Evolutionary conservation across 2,888 invertebrate genomes (phyloP).

Genomic region (Aspidiotus rigidus): DNA sequence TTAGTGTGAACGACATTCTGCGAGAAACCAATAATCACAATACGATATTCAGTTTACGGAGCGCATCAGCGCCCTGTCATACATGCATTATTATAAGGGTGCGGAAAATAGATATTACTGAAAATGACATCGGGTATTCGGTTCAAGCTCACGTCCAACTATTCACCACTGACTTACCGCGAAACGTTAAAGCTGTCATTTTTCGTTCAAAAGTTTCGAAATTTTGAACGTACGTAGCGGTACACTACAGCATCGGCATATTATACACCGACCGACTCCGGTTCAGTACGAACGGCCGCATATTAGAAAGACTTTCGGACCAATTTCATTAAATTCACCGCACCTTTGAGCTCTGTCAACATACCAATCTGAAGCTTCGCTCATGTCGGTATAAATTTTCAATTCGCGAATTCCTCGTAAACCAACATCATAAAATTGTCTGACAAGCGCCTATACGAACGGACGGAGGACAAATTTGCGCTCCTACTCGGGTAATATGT

Average conservation of each 20-base stretch:
- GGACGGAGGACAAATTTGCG: neutral
- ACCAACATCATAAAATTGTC: neutral
- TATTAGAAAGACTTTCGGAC: neutral
- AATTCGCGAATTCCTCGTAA: neutral
- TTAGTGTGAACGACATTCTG: too few species aligned
- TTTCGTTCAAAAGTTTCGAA: constrained; percentile 1
- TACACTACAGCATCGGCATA: too few species aligned
- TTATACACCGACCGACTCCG: too few species aligned
- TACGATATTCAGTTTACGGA: too few species aligned
- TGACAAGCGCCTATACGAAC: neutral
- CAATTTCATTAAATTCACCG: neutral
- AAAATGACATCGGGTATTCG: constrained; percentile 13
- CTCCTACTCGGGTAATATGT: neutral
- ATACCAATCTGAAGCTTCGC: neutral
- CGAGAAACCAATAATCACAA: too few species aligned
- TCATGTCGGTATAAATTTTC: neutral
- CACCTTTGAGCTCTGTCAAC: neutral
- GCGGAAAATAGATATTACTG: constrained; percentile 2
- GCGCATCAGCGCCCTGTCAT: too few species aligned
- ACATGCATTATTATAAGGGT: too few species aligned
- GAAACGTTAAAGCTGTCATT: constrained; percentile 15
- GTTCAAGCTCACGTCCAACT: constrained; percentile 1
- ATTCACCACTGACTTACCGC: constrained; percentile 9
- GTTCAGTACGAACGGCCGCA: too few species aligned
- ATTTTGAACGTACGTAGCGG: neutral